Evolutionary conservation across 2,797 vertebrate genomes (phyloP).

Genomic region (Leptatherina wallacei): DNA sequence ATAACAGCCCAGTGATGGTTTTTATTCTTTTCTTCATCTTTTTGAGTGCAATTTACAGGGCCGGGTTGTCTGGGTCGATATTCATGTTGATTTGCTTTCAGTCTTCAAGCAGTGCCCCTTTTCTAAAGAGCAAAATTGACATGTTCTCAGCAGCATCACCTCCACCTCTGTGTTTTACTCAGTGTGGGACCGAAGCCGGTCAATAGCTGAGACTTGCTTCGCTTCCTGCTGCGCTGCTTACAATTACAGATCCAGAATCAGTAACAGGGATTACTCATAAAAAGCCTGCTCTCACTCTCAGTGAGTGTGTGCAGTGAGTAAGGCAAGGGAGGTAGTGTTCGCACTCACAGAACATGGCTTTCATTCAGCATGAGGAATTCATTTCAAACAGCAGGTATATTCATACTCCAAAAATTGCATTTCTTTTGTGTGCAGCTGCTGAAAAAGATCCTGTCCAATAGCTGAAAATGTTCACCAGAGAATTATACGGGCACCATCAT

Average conservation of each 20-base stretch:
- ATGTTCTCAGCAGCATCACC: slow-evolving; percentile 74
- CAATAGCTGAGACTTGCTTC: slow-evolving; percentile 74
- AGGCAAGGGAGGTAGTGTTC: slow-evolving; percentile 34
- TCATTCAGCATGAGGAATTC: slow-evolving; percentile 58
- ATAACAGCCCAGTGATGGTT: slow-evolving; percentile 70
- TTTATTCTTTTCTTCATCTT: slow-evolving; percentile 74
- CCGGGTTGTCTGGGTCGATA: slow-evolving; percentile 75
- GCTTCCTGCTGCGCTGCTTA: slow-evolving; percentile 74
- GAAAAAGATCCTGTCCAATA: slow-evolving; percentile 55
- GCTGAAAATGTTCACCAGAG: slow-evolving; percentile 35
- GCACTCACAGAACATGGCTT: slow-evolving; percentile 60
- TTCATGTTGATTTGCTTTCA: slow-evolving; percentile 78
- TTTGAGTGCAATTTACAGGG: slow-evolving; percentile 74
- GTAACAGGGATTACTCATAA: slow-evolving; percentile 61
- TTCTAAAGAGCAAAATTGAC: slow-evolving; percentile 83
- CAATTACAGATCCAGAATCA: slow-evolving; percentile 72
- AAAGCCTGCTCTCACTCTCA: slow-evolving; percentile 12
- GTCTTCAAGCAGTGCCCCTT: slow-evolving; percentile 74
- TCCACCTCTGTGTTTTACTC: slow-evolving; percentile 72
- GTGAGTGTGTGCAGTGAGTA: slow-evolving; percentile 1
- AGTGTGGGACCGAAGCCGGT: slow-evolving; percentile 62
- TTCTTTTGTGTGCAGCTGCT: slow-evolving; percentile 56
- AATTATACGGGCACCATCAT: slow-evolving; percentile 43
- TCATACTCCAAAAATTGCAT: slow-evolving; percentile 61
- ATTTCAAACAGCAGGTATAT: slow-evolving; percentile 67